Evolutionary conservation across 2,797 vertebrate genomes (phyloP).

Genomic region (Spondyliosoma cantharus): DNA sequence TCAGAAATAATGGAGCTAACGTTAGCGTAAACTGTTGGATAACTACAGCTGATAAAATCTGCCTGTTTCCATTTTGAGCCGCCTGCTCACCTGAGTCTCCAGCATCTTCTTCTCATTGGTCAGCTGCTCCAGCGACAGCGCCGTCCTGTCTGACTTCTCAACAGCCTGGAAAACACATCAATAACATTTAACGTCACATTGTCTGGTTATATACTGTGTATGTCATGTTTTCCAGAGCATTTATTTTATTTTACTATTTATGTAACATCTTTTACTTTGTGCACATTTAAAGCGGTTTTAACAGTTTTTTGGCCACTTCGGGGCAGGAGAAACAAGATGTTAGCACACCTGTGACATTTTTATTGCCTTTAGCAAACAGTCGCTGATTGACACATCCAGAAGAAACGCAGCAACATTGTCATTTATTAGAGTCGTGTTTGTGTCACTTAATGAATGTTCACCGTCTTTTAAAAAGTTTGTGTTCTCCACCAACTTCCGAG

Average conservation of each 20-base stretch:
- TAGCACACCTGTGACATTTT: neutral
- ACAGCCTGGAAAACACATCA: constrained; percentile 62
- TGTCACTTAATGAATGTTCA: too few species aligned
- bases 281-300: too few species aligned
- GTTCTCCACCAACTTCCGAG: neutral
- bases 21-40: too few species aligned
- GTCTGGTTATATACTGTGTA: neutral
- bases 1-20: too few species aligned
- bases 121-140: constrained; percentile 74
- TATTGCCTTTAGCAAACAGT: neutral
- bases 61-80: too few species aligned
- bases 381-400: neutral
- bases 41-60: too few species aligned
- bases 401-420: neutral
- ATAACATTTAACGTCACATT: neutral
- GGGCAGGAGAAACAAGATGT: neutral
- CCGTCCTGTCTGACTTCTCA: constrained; percentile 81
- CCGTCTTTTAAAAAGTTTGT: neutral
- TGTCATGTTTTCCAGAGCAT: too few species aligned
- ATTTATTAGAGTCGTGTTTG: neutral
- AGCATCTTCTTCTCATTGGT: constrained; percentile 63
- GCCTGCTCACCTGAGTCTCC: constrained; percentile 81
- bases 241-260: too few species aligned
- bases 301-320: too few species aligned
- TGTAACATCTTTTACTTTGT: too few species aligned